Evolutionary conservation across 2,888 invertebrate species (phyloP), one percentile per base, ranked within the genome.

Genomic region (Lycia hirtaria): DNA sequence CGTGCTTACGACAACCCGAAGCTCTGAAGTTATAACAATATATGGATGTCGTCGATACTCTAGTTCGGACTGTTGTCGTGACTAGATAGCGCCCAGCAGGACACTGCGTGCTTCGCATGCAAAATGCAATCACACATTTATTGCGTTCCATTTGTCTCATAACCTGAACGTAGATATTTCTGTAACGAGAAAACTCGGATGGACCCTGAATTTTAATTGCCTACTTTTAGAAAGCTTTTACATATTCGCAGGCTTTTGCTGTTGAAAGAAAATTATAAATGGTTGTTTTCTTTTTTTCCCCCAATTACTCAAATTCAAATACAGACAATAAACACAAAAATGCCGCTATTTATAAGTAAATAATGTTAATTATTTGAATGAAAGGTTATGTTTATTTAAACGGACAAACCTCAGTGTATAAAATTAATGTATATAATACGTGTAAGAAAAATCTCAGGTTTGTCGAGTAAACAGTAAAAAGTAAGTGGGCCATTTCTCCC

Each of bases 121-220:
- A 75, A 76, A 80, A 79, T 81, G 78, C 78, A 83, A 78, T 78
- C 76, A 73, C 69, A 76, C 78, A 78, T 81, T 81, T 81, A 80
- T 80, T 77, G 77, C 79, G 68, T 80, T 80, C 76, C 76, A 75
- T 79, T 76, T 78, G 69, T 69, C 69, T 73, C 71, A 72, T 78
- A 78, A 78, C 71, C 74, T 75, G 74, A 68, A 69, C 73, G 72
- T 67, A 72, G 69, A 75, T 75, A 77, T 79, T 75, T 74, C 67
- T 76, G 68, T 73, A 78, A 82, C 75, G 73, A 77, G 75, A 76
- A 76, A 76, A 80, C 70, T 57, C 52, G 64, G 67, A 74, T 76
- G 69, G 55, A 57, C 56, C 32, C 65, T 73, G 79, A 80, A 81
- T 81, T 68, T 68, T 75, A 80, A 81, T 71, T 72, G 72, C 64